Conservation (phyloP, 2,113 vertebrate genomes). For the Ceyx cyanopectus region DNA sequence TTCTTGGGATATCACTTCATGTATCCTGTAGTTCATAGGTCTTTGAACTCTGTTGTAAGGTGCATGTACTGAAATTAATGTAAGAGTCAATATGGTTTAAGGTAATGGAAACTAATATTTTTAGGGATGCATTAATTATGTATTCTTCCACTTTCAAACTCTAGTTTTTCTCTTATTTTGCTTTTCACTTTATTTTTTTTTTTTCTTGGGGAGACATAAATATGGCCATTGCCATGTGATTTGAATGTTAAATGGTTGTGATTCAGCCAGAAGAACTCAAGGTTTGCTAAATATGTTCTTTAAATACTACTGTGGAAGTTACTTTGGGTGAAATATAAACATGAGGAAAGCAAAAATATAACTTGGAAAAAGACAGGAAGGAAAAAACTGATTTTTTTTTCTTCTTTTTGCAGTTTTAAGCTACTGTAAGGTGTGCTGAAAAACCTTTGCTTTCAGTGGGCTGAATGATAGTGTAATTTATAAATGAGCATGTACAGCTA, state of each 20-base stretch:
- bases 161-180: neutral
- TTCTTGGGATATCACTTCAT: neutral
- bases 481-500: neutral
- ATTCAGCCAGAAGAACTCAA: slow-evolving; percentile 14
- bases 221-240: neutral
- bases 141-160: neutral
- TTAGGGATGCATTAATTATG: neutral
- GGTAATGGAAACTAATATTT: neutral
- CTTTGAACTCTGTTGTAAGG: neutral
- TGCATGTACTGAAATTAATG: neutral
- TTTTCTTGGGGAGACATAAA: neutral
- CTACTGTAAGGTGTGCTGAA: neutral
- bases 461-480: neutral
- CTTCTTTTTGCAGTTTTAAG: neutral
- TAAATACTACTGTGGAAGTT: neutral
- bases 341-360: slow-evolving; percentile 56
- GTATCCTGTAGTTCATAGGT: neutral
- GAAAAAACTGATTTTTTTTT: neutral
- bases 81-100: neutral
- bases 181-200: neutral
- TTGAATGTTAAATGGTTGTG: slow-evolving; percentile 1
- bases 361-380: slow-evolving; percentile 61
- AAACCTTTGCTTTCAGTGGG: neutral
- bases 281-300: slow-evolving; percentile 30
- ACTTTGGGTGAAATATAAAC: slow-evolving; percentile 33